These are phyloP conservation scores for Nothoprocta pentlandii DNA, from an alignment of 2,113 vertebrate species.

Conservation along the genomic window DNA sequence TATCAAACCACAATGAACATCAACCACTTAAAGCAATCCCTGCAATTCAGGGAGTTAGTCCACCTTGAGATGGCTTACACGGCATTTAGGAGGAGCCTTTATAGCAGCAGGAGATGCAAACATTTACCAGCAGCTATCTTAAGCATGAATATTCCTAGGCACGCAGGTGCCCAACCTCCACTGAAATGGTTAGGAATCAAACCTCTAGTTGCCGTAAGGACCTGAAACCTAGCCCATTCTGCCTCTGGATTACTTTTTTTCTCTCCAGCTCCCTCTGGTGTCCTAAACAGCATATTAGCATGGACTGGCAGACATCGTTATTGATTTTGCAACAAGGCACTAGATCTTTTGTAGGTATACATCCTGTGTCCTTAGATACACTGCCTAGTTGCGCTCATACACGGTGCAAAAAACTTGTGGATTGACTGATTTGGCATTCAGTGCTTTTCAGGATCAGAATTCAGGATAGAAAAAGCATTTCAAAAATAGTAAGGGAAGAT, in stretches of 20 bases:
- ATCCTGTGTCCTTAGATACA: background rate
- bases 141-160: background rate
- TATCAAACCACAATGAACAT: background rate
- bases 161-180: background rate
- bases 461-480: background rate
- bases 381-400: background rate
- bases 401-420: background rate
- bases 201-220: background rate
- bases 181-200: accelerated
- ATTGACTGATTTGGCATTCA: background rate
- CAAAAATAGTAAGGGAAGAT: background rate
- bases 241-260: background rate
- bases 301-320: background rate
- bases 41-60: background rate
- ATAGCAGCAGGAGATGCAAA: background rate
- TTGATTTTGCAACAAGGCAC: background rate
- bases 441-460: background rate
- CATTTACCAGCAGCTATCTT: background rate
- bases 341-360: background rate
- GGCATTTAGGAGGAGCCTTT: background rate
- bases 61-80: background rate
- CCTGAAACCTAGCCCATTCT: background rate
- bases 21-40: background rate
- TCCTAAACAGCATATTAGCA: background rate
- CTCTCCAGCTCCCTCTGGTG: background rate